Base-by-base conservation (phyloP, 2,797 vertebrate species). In the Paratrypauchen microcephalus region DNA sequence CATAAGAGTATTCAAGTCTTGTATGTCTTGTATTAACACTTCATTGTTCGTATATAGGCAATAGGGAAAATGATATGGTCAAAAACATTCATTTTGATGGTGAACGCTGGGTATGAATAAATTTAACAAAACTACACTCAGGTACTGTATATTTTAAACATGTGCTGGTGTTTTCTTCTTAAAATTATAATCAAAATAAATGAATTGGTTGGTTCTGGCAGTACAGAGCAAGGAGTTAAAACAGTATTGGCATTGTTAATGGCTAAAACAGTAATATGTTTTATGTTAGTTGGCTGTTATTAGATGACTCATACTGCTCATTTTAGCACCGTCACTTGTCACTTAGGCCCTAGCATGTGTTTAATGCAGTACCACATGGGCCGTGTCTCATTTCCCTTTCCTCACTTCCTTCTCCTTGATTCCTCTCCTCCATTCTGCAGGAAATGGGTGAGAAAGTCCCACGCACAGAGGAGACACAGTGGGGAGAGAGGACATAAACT, bases 1-100 rank as follows among this genome's bases (percentile, higher is more conserved):
- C 70, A 74, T n/a, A 66, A 82, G 73, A 71, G 77, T 82, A 78
- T 86, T 88, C 83, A 90, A 88, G 86, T 86, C 83, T 87, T n/a
- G 73, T 80, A 73, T 72, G 28, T 48, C 59, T 68, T 32, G 70
- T 75, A 75, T 76, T 68, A 75, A 74, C 59, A 83, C 83, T 81
- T 86, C 75, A 82, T 81, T 76, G 62, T 74, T 89, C 83, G 69
- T 70, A 81, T n/a, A 48, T 19, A 54, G 74, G 67, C 66, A 66
- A 56, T 21, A 56, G n/a, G 39, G 32, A 61, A 70, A 72, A 32
- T 2, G 48, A 26, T 55, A 21, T 23, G 59, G 30, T 36, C 56
- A 57, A 57, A 56, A 23, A 26, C 23, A 56, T 28, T 28, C 26
- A 58, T 28, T 59, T 8, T 30, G 57, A 59, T 9, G 15, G 57